Evolutionary conservation across 92 coral and sea anemone species (phyloP).

Genomic region (Phenganax marumi): DNA sequence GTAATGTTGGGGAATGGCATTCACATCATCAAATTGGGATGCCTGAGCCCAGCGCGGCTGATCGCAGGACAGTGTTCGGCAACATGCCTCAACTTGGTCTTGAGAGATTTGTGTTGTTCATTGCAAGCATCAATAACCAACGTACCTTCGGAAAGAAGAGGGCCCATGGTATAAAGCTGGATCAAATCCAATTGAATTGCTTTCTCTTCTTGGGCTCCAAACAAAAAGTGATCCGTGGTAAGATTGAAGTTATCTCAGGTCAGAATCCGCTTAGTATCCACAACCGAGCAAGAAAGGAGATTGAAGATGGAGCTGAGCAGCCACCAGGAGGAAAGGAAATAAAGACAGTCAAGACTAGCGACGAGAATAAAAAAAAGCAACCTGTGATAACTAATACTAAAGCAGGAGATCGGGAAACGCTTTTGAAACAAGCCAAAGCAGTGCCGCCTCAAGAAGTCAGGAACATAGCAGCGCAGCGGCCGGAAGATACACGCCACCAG

Average conservation of each 20-base stretch:
- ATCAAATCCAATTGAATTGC: background rate
- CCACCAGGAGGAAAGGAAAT: background rate
- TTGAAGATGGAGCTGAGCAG: background rate
- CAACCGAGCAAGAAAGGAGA: background rate
- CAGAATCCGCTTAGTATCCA: background rate
- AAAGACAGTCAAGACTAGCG: background rate
- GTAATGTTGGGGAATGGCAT: conserved; percentile 98
- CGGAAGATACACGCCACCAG: background rate
- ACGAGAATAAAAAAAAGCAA: background rate
- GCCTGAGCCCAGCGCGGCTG: conserved; percentile 78
- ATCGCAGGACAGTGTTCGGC: conserved; percentile 75
- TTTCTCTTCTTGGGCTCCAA: conserved; percentile 9
- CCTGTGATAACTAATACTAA: background rate
- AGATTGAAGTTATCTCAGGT: background rate
- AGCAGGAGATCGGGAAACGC: too few relatives aligned
- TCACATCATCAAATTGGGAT: conserved; percentile 84
- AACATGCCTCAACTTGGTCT: conserved; percentile 78
- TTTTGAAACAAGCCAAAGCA: background rate
- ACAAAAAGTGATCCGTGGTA: background rate
- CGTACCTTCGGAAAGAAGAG: background rate
- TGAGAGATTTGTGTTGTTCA: conserved; percentile 72
- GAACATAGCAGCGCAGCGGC: too few relatives aligned
- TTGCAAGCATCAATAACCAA: conserved; percentile 59
- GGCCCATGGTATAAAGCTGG: background rate
- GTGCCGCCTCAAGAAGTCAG: background rate